A percentile compares a stretch with the other conserved stretches of the same genome.
Evolutionary conservation across 2,888 invertebrate species (phyloP).

Genomic region (Pheosia tremula): DNA sequence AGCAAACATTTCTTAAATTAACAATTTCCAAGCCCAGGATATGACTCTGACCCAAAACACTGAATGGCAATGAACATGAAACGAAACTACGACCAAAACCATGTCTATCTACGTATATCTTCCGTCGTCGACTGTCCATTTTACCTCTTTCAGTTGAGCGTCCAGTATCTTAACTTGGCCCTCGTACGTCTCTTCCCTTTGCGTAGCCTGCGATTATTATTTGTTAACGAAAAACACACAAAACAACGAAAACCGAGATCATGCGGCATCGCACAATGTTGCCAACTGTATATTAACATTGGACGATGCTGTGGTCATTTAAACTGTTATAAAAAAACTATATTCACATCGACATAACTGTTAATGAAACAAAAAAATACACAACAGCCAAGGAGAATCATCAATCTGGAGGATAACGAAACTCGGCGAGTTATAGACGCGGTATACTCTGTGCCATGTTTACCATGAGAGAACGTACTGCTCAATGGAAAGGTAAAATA

Average conservation of each 20-base stretch:
- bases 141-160: conserved; percentile 97
- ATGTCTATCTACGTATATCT: conserved; percentile 63
- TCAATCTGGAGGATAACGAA: conserved; percentile 52
- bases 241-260: conserved; percentile 70
- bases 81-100: conserved; percentile 75
- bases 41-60: conserved; percentile 58
- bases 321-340: conserved; percentile 44
- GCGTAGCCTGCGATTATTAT: conserved; percentile 91
- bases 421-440: conserved; percentile 58
- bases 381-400: conserved; percentile 58
- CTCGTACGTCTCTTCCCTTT: conserved; percentile 97
- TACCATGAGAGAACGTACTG: conserved; percentile 45
- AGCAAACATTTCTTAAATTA: conserved; percentile 24
- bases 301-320: conserved; percentile 46
- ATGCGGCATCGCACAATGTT: conserved; percentile 62
- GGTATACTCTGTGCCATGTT: conserved; percentile 60
- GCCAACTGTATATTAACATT: conserved; percentile 40
- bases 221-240: conserved; percentile 75
- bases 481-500: conserved; percentile 46
- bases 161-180: conserved; percentile 95
- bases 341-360: conserved; percentile 45
- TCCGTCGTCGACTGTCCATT: conserved; percentile 51
- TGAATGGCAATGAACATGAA: conserved; percentile 71
- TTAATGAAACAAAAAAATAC: conserved; percentile 53
- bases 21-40: conserved; percentile 34